Conservation (phyloP, 2,888 invertebrate genomes). For the Aleiodes leptofemur region DNA sequence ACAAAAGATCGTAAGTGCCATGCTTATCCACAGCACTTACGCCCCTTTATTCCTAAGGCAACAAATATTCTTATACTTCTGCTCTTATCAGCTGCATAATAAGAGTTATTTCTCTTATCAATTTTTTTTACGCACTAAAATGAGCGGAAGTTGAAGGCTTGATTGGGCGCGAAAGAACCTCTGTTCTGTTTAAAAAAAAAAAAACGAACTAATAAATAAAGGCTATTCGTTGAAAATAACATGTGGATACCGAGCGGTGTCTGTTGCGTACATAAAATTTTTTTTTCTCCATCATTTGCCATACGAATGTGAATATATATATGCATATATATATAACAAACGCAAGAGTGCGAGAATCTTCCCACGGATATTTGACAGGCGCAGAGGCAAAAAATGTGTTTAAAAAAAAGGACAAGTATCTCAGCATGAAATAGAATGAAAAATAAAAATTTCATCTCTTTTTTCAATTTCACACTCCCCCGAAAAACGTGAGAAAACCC, state of each 20-base stretch:
- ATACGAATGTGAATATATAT: slow-evolving; percentile 31
- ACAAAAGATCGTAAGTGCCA: too few species aligned
- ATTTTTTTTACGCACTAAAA: neutral
- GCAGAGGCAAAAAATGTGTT: slow-evolving; percentile 6
- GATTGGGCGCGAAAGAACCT: neutral
- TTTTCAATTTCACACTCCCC: neutral
- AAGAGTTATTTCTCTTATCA: neutral
- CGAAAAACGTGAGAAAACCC: neutral
- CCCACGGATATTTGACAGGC: slow-evolving; percentile 46
- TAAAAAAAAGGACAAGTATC: slow-evolving; percentile 9
- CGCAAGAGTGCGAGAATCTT: slow-evolving; percentile 36
- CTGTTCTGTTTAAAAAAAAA: neutral
- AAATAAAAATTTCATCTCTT: slow-evolving; percentile 19
- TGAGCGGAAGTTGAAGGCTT: neutral
- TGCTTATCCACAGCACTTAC: too few species aligned
- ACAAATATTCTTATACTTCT: neutral
- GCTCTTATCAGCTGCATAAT: slow-evolving; percentile 27
- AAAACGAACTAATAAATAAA: neutral
- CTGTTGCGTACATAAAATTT: slow-evolving; percentile 22
- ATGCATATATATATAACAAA: slow-evolving; percentile 1
- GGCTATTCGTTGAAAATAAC: too few species aligned
- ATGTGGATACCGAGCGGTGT: slow-evolving; percentile 13
- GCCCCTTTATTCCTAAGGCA: too few species aligned
- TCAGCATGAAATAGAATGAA: slow-evolving; percentile 11
- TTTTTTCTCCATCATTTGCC: slow-evolving; percentile 33